Base-by-base conservation (phyloP, 2,888 invertebrate genomes). In the Hydriomena furcata region DNA sequence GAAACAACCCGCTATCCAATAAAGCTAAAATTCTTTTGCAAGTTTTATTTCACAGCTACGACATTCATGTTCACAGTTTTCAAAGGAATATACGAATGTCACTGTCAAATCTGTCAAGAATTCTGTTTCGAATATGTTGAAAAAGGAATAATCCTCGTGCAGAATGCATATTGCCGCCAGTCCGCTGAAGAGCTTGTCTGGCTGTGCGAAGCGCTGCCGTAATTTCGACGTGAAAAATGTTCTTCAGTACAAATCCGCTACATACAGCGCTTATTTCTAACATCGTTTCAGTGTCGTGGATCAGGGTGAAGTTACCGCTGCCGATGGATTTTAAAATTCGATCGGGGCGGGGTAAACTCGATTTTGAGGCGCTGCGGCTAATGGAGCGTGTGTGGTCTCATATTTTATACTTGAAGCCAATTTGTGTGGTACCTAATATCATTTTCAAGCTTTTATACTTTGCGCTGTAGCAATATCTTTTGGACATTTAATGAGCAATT, bases 321-420 rank as follows among this genome's bases (percentile, higher is more conserved):
- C 51, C 59, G 60, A 65, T 63, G 60, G 60, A 63, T 63, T 70
- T 58, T 62, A 57, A 60, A 66, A 66, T 63, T 65, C 50, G 57
- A 60, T 66, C 23, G 31, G 31, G 7, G 12, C 23, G 23, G 44
- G 38, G 43, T 20, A 60, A 65, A 69, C 58, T 59, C 60, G 55
- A 70, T 70, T 65, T 58, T 27, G 41, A 34, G 40, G 47, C 55
- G 52, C 50, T 47, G 46, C 41, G 44, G 47, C 52, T 47, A 47
- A 52, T 49, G 48, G 54, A 48, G 48, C 37, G 40, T 25, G 20
- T 53, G 47, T 42, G 53, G 47, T 41, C 40, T 41, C 38, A 46
- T 50, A 53, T 52, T 34, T 31, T 42, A 31, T n/a, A n/a, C 13
- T 37, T 28, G 8, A 13, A 43, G 52, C 27, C 42, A 34, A 37